phyloP scores from a whole-genome alignment of 2,888 invertebrate genomes.

The Germaria angustata region DNA sequence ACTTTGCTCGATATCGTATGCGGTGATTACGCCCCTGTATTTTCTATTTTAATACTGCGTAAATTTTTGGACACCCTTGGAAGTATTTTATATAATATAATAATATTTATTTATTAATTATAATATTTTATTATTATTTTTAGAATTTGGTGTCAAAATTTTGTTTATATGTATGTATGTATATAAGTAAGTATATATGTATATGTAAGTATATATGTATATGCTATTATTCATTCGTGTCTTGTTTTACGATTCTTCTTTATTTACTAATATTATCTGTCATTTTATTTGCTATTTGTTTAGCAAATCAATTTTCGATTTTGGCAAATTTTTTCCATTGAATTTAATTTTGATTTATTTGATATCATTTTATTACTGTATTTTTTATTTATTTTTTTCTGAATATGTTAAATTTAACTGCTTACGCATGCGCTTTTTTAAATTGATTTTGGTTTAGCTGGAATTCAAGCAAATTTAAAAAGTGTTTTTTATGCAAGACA shows the following conservation, averaged over 20 bases:
- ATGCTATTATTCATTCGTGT: background rate
- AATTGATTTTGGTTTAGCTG: background rate
- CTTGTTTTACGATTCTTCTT: background rate
- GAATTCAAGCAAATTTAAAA: slow-evolving; percentile 18
- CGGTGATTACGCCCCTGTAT: no score
- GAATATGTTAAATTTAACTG: slow-evolving; percentile 26
- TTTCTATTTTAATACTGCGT: no score
- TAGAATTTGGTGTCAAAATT: slow-evolving; percentile 12
- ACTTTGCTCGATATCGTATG: no score
- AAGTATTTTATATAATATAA: no score
- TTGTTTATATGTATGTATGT: background rate
- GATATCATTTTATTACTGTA: slow-evolving; percentile 13
- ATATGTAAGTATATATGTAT: no score
- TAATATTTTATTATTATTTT: no score
- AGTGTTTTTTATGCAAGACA: slow-evolving; percentile 23
- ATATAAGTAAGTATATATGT: no score
- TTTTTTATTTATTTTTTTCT: background rate
- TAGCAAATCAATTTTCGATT: slow-evolving; percentile 25
- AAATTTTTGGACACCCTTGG: no score
- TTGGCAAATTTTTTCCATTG: background rate
- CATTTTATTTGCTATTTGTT: slow-evolving; percentile 18
- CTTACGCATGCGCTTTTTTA: slow-evolving; percentile 46
- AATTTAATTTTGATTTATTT: slow-evolving; percentile 25
- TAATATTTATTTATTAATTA: no score
- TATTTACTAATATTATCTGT: background rate